phyloP scores from a whole-genome alignment of 2,797 vertebrate genomes.

The Anabacerthia variegaticeps region DNA sequence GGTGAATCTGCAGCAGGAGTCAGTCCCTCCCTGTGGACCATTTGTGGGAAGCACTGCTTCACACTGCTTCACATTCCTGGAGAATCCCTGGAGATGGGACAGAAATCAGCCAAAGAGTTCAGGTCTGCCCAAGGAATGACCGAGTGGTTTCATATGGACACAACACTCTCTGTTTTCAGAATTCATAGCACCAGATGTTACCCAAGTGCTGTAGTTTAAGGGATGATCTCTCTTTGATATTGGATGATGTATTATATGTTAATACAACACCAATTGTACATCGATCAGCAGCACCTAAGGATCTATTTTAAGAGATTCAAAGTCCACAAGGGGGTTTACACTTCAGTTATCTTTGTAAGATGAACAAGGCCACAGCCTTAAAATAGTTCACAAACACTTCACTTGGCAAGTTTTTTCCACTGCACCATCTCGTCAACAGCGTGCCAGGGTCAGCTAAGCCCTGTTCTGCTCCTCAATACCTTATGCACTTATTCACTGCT shows the following conservation, averaged over 20 bases:
- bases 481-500: neutral
- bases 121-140: neutral
- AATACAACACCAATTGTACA: neutral
- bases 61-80: neutral
- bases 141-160: neutral
- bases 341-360: neutral
- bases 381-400: neutral
- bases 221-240: neutral
- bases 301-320: neutral
- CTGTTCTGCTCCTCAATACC: fast-evolving
- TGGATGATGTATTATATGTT: fast-evolving
- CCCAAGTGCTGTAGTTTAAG: neutral
- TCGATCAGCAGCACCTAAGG: fast-evolving
- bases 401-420: neutral
- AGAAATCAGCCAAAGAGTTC: neutral
- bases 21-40: neutral
- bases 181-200: neutral
- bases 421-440: neutral
- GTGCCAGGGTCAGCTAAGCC: neutral
- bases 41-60: neutral
- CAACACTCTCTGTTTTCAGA: neutral
- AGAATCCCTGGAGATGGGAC: fast-evolving
- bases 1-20: neutral
- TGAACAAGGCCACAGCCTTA: neutral
- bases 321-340: neutral